Conservation (phyloP, 2,113 vertebrate genomes). For the Cranoglanis bouderius region DNA sequence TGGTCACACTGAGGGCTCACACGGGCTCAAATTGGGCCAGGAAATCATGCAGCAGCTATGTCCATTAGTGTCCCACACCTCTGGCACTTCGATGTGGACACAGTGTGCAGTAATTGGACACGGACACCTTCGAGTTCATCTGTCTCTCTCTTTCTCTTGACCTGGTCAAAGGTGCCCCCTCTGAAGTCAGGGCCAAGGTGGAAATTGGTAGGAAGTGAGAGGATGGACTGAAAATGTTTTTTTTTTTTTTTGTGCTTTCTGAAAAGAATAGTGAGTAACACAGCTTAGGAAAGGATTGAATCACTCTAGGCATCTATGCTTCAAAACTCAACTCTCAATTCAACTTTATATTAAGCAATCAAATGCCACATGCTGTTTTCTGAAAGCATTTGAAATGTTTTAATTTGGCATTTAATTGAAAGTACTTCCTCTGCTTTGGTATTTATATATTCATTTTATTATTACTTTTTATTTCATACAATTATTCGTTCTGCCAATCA, state of each 20-base stretch:
- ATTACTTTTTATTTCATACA: background rate
- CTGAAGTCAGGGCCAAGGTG: slow-evolving; percentile 3
- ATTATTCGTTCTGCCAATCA: background rate
- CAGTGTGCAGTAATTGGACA: slow-evolving; percentile 86
- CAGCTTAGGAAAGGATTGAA: background rate
- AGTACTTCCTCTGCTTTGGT: background rate
- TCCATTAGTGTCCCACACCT: slow-evolving; percentile 86
- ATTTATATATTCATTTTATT: background rate
- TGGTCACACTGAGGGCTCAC: slow-evolving; percentile 83
- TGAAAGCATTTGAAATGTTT: background rate
- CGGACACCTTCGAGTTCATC: slow-evolving; percentile 76
- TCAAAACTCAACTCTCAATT: background rate
- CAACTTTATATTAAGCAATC: background rate
- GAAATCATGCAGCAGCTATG: slow-evolving; percentile 82
- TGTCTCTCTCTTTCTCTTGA: slow-evolving; percentile 74
- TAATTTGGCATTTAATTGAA: background rate
- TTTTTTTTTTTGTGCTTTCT: background rate
- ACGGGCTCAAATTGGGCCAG: slow-evolving; percentile 85
- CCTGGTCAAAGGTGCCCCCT: slow-evolving; percentile 12
- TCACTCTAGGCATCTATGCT: background rate
- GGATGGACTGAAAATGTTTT: background rate
- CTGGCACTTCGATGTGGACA: slow-evolving; percentile 77
- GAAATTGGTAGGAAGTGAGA: slow-evolving; percentile 34
- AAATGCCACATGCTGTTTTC: background rate
- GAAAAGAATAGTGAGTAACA: background rate